Evolutionary conservation across 2,113 vertebrate species (phyloP).

Genomic region (Uropsilus gracilis): DNA sequence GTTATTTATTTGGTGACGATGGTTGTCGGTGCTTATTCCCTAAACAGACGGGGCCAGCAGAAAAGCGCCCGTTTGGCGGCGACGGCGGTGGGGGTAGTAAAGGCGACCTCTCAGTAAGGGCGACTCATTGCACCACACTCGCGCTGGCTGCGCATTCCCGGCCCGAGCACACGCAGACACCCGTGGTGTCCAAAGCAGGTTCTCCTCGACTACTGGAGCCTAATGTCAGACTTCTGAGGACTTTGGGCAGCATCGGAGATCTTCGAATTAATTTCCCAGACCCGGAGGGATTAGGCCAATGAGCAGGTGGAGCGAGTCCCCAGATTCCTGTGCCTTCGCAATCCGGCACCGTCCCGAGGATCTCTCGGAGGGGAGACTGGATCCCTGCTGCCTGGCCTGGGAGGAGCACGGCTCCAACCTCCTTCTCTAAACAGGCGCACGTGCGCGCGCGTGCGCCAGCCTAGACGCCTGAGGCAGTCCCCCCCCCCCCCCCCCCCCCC

Average conservation of each 20-base stretch:
- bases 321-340: fast-evolving
- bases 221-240: conserved; percentile 1
- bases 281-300: neutral
- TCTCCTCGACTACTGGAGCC: neutral
- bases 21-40: neutral
- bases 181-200: neutral
- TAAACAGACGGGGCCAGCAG: neutral
- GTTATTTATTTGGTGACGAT: neutral
- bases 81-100: neutral
- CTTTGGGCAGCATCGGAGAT: neutral
- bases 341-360: fast-evolving
- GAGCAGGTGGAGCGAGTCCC: fast-evolving
- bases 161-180: neutral
- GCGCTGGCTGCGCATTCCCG: fast-evolving
- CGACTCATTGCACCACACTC: neutral
- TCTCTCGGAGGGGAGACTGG: neutral
- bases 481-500: neutral
- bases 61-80: neutral
- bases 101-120: neutral
- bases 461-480: neutral
- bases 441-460: neutral
- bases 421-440: neutral
- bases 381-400: too few species aligned
- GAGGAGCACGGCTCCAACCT: neutral
- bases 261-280: neutral